Evolutionary conservation across 1,140 invertebrate genomes (phyloP), one percentile per base, ranked within the genome.

Genomic region (Leptinotarsa texana): DNA sequence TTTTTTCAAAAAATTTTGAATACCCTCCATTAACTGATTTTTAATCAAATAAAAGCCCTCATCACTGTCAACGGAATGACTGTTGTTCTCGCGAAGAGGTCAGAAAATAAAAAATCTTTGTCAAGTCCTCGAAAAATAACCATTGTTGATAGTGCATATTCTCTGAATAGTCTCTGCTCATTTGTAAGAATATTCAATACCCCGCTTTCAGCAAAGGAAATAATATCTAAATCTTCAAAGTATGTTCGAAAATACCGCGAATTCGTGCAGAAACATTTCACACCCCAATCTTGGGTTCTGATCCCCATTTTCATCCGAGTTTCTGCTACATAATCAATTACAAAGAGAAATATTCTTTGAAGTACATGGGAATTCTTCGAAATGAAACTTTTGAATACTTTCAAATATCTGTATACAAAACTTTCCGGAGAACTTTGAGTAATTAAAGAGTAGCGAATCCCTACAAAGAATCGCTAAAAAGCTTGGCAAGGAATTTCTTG

Each of bases 381-480:
- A 57, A 57, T 57, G 51, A 57, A 57, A 57, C 51, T 57, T 57
- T 57, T 18, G 27, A 67, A 33, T 67, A 67, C 51, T 57, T 57
- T 57, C 51, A 67, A 67, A 33, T 67, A 67, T 67, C 65, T 67
- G 65, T 67, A 15, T 67, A 67, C 65, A 67, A 27, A 67, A 22
- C 65, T 22, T 67, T n/a, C 21, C 51, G 65, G 15, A 67, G 42
- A 67, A 67, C 65, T 67, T 67, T 67, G 13, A 24, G 42, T 67
- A 67, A 67, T 67, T 67, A 67, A 67, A 67, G 65, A 27, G 27
- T 17, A 42, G 65, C 17, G n/a, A 67, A 67, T n/a, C 42, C 65
- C 65, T 24, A 67, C 65, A 67, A 67, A 57, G 65, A 67, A 67
- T 67, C 42, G 27, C 65, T 67, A 67, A 67, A 67, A 27, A 42